Evolutionary conservation across 2,888 invertebrate species (phyloP).

Genomic region (Pelosia muscerda): DNA sequence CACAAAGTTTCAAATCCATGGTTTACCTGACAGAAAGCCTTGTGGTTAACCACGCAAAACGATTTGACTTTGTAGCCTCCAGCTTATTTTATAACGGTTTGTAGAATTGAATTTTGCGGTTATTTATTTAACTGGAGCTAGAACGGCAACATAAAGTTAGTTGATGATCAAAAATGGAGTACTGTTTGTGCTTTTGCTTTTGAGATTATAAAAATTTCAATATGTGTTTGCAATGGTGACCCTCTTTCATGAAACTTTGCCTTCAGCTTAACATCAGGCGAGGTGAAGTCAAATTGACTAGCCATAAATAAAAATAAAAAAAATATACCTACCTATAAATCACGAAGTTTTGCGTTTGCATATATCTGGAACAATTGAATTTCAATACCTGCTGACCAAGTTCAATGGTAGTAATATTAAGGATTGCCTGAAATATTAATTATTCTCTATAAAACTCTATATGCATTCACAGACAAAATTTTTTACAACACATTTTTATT

Average conservation of each 20-base stretch:
- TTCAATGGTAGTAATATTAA: constrained; percentile 2
- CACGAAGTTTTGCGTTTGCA: constrained; percentile 29
- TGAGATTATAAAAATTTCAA: constrained; percentile 37
- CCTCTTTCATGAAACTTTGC: too few relatives aligned
- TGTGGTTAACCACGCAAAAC: constrained; percentile 85
- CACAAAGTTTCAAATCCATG: constrained; percentile 81
- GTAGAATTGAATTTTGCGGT: constrained; percentile 86
- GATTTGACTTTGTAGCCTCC: constrained; percentile 83
- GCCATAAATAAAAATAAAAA: too few relatives aligned
- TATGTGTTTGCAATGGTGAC: too few relatives aligned
- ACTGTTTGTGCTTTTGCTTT: constrained; percentile 34
- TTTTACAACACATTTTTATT: background rate
- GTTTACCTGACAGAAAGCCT: constrained; percentile 78
- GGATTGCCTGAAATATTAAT: constrained; percentile 10
- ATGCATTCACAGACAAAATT: background rate
- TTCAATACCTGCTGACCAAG: constrained; percentile 11
- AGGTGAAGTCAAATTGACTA: too few relatives aligned
- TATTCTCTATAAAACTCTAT: constrained; percentile 12
- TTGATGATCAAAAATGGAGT: constrained; percentile 50
- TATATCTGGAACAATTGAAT: constrained; percentile 10
- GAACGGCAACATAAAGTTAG: constrained; percentile 60
- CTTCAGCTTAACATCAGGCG: too few relatives aligned
- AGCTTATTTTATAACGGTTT: constrained; percentile 86
- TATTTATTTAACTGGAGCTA: constrained; percentile 82
- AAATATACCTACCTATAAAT: too few relatives aligned